These are phyloP conservation scores for Idaea aversata DNA, from an alignment of 2,888 invertebrate species.

Conservation along the genomic window DNA sequence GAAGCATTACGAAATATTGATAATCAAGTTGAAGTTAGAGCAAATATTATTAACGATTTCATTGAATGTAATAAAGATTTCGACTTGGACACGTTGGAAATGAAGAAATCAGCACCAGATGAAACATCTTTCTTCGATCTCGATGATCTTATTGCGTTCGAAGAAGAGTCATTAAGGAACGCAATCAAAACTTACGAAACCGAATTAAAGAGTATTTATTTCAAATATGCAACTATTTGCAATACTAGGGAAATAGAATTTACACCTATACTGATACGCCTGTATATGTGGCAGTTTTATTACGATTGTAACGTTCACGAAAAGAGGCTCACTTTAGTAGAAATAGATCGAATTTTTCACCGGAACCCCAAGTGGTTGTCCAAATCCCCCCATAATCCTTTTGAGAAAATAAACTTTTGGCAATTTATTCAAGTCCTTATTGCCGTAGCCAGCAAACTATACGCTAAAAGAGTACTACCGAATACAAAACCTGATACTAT, in stretches of 20 bases:
- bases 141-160: slow-evolving; percentile 55
- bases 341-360: slow-evolving; percentile 74
- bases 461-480: slow-evolving; percentile 56
- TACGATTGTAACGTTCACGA: slow-evolving; percentile 77
- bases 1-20: slow-evolving; percentile 61
- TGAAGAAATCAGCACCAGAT: slow-evolving; percentile 25
- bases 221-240: slow-evolving; percentile 73
- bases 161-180: slow-evolving; percentile 68
- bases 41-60: slow-evolving; percentile 51
- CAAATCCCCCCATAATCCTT: slow-evolving; percentile 73
- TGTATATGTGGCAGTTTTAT: slow-evolving; percentile 82
- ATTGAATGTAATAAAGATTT: slow-evolving; percentile 48
- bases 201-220: slow-evolving; percentile 73
- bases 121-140: slow-evolving; percentile 25
- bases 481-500: slow-evolving; percentile 66
- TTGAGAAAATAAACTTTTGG: slow-evolving; percentile 82
- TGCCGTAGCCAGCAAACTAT: slow-evolving; percentile 70
- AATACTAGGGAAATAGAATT: slow-evolving; percentile 56
- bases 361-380: slow-evolving; percentile 71
- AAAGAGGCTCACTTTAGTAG: slow-evolving; percentile 70
- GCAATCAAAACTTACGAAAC: slow-evolving; percentile 69
- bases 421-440: slow-evolving; percentile 81
- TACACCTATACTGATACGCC: slow-evolving; percentile 68
- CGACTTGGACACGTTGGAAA: slow-evolving; percentile 19
- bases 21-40: slow-evolving; percentile 47